Conservation (phyloP, 2,888 invertebrate species). For the Cerastoderma edule region DNA sequence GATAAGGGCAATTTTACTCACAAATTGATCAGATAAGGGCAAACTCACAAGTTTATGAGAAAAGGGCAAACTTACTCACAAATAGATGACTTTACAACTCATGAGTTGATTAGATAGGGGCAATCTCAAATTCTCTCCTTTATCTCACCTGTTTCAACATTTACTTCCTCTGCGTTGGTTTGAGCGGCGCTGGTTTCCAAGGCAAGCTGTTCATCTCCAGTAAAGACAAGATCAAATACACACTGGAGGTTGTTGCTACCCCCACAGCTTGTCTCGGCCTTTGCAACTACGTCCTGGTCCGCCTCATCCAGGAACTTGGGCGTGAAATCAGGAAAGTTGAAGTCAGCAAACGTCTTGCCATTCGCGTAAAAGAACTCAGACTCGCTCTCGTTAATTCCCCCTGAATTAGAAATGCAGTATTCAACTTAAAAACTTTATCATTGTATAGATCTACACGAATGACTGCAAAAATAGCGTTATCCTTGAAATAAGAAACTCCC, state of each 20-base stretch:
- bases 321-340: conserved; percentile 41
- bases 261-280: conserved; percentile 42
- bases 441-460: too few relatives aligned
- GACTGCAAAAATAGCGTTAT: too few relatives aligned
- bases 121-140: not conserved
- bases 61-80: too few relatives aligned
- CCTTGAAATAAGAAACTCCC: too few relatives aligned
- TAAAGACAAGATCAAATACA: conserved; percentile 56
- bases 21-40: too few relatives aligned
- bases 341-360: conserved; percentile 38
- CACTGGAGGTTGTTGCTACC: conserved; percentile 43
- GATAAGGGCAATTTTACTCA: too few relatives aligned
- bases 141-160: conserved; percentile 33
- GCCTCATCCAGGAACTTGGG: conserved; percentile 60
- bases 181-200: conserved; percentile 27
- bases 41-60: too few relatives aligned
- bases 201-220: conserved; percentile 44
- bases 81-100: too few relatives aligned
- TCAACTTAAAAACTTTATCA: too few relatives aligned
- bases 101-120: not conserved
- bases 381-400: conserved; percentile 33
- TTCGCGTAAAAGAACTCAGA: conserved; percentile 39
- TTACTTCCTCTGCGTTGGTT: conserved; percentile 26
- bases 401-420: conserved; percentile 30
- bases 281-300: conserved; percentile 29